phyloP scores from a whole-genome alignment of 2,797 vertebrate species.

The Alcedo quadribrachys region DNA sequence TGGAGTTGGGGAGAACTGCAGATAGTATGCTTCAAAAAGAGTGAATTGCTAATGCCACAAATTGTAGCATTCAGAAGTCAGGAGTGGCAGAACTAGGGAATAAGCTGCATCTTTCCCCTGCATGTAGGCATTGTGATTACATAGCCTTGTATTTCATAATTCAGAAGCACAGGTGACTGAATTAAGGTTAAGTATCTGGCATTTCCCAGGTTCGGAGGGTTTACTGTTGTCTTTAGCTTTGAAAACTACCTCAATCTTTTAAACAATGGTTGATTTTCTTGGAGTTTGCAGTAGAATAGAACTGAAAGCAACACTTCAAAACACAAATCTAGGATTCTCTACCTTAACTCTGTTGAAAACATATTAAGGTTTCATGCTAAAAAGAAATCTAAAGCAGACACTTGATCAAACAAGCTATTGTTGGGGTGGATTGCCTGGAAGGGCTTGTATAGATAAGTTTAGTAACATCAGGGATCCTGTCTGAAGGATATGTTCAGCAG shows the following conservation, averaged over 20 bases:
- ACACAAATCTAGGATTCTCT: not conserved
- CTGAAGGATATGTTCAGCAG: conserved; percentile 53
- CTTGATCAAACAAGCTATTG: conserved; percentile 53
- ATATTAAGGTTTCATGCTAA: not conserved
- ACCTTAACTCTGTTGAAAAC: conserved; percentile 32
- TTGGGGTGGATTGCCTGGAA: conserved; percentile 46
- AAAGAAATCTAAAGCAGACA: conserved; percentile 26
- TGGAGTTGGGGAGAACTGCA: not conserved
- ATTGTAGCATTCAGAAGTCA: not conserved
- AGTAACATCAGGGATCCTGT: conserved; percentile 57
- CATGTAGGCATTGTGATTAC: not conserved
- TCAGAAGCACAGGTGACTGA: not conserved
- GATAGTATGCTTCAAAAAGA: not conserved
- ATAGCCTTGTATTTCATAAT: not conserved
- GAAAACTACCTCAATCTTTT: not conserved
- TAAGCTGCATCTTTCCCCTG: not conserved
- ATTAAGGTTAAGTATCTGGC: not conserved
- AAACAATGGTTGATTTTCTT: not conserved
- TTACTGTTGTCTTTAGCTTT: not conserved
- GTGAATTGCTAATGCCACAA: conserved; percentile 1
- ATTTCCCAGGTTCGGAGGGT: not conserved
- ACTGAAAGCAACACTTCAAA: not conserved
- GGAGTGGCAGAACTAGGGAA: not conserved
- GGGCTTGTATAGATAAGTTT: conserved; percentile 39
- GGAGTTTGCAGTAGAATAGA: not conserved